These are phyloP conservation scores for Clistopyga incitator DNA, from an alignment of 2,888 invertebrate species.

Conservation along the genomic window DNA sequence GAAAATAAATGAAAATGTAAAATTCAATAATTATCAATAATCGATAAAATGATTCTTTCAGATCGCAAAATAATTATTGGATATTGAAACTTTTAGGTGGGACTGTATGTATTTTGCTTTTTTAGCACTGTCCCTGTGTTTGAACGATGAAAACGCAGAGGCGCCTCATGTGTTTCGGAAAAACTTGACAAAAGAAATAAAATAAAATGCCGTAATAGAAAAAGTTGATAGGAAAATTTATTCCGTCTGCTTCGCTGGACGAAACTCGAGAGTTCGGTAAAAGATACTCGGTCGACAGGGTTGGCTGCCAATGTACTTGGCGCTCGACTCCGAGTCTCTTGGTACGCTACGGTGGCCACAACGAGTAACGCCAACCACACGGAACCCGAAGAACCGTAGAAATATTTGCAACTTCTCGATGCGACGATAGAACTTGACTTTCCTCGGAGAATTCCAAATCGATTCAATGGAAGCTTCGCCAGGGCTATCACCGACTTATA, in stretches of 20 bases:
- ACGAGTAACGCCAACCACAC: neutral
- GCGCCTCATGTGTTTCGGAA: neutral
- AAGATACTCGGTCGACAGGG: too few relatives aligned
- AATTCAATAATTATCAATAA: too few relatives aligned
- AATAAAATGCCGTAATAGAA: neutral
- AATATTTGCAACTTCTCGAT: constrained; percentile 15
- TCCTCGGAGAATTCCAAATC: constrained; percentile 21
- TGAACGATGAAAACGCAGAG: neutral
- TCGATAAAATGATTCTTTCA: too few relatives aligned
- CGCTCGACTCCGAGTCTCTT: neutral
- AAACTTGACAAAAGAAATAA: neutral
- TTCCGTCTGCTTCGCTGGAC: neutral
- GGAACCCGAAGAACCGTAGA: neutral
- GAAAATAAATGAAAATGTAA: too few relatives aligned
- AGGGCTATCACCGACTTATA: neutral
- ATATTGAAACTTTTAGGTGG: too few relatives aligned
- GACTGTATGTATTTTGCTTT: too few relatives aligned
- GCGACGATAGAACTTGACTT: constrained; percentile 4
- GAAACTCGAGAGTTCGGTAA: neutral
- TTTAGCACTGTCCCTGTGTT: too few relatives aligned
- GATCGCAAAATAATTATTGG: too few relatives aligned
- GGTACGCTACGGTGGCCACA: neutral
- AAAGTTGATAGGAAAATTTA: neutral
- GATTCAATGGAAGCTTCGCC: neutral
- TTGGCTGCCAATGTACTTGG: constrained; percentile 1